phyloP scores from a whole-genome alignment of 2,113 vertebrate genomes.

The Aphelocoma coerulescens region DNA sequence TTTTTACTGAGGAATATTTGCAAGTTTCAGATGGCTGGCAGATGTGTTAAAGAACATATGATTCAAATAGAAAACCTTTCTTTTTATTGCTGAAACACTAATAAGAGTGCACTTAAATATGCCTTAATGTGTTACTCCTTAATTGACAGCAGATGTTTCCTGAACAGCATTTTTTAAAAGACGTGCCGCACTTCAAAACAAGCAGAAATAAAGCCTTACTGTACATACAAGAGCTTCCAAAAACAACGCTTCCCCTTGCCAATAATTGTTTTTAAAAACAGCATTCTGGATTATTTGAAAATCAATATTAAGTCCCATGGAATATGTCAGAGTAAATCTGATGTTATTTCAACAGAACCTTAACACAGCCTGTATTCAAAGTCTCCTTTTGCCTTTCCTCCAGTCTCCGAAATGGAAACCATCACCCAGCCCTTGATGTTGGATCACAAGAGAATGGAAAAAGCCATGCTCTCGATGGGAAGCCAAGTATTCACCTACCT shows the following conservation, averaged over 20 bases:
- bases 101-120: constrained; percentile 69
- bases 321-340: constrained; percentile 44
- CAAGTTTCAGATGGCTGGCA: constrained; percentile 60
- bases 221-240: constrained; percentile 55
- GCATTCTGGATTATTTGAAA: constrained; percentile 61
- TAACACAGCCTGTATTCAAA: neutral
- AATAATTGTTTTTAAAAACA: constrained; percentile 66
- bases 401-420: neutral
- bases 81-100: constrained; percentile 70
- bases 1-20: constrained; percentile 44
- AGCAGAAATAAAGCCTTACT: constrained; percentile 57
- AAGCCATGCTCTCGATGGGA: neutral
- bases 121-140: constrained; percentile 70
- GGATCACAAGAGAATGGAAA: neutral
- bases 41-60: constrained; percentile 58
- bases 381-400: neutral
- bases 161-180: constrained; percentile 48
- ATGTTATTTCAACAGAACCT: constrained; percentile 35
- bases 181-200: constrained; percentile 57
- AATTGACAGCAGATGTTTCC: constrained; percentile 74
- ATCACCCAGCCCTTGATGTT: neutral
- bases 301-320: constrained; percentile 49
- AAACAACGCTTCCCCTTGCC: constrained; percentile 51
- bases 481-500: neutral
- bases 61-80: constrained; percentile 64